Evolutionary conservation across 2,113 vertebrate species (phyloP).

Genomic region (Pristiophorus japonicus): DNA sequence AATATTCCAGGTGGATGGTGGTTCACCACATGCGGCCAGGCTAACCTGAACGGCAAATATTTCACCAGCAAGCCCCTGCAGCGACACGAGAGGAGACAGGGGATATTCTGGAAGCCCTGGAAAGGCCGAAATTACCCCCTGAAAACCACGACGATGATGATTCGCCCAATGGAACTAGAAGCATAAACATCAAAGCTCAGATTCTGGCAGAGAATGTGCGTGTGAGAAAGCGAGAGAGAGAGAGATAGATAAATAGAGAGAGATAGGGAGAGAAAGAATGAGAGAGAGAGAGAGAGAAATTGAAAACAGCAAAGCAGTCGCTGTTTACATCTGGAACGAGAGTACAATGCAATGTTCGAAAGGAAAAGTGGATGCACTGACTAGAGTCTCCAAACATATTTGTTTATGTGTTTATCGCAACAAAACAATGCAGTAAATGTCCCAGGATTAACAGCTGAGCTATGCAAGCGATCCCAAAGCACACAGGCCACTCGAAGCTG

Average conservation of each 20-base stretch:
- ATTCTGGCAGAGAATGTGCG: not conserved
- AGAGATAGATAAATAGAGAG: not conserved
- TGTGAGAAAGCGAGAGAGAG: not conserved
- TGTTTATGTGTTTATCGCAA: conserved; percentile 12
- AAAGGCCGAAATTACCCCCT: conserved; percentile 85
- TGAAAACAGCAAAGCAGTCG: not conserved
- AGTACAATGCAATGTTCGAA: not conserved
- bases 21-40: conserved; percentile 84
- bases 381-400: not conserved
- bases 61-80: conserved; percentile 77
- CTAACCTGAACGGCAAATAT: conserved; percentile 82
- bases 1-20: conserved; percentile 81
- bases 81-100: conserved; percentile 80
- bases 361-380: conserved; percentile 8
- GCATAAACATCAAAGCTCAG: conserved; percentile 24
- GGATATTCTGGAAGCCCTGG: conserved; percentile 96
- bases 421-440: conserved; percentile 22
- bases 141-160: conserved; percentile 78
- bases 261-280: not conserved
- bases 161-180: conserved; percentile 61
- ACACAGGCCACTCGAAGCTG: not conserved
- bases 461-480: not conserved
- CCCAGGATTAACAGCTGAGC: not conserved
- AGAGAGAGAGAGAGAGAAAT: not conserved
- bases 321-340: conserved; percentile 2